Conservation (phyloP, 2,888 invertebrate genomes). For the Sicus ferrugineus region DNA sequence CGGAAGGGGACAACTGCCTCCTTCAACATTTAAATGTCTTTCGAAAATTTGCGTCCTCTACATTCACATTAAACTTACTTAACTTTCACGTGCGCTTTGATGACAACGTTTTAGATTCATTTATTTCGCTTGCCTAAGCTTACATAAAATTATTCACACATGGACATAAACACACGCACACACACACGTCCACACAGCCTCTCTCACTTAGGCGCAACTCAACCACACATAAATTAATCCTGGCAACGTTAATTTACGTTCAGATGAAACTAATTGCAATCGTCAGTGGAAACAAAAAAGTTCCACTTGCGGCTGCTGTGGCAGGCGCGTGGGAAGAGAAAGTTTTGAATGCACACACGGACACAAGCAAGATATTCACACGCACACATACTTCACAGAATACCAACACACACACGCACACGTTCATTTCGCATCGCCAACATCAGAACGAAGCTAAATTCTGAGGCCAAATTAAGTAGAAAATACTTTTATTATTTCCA, state of each 20-base stretch:
- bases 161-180: not conserved
- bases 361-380: not conserved
- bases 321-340: conserved; percentile 8
- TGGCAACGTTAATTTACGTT: conserved; percentile 48
- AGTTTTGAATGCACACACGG: not conserved
- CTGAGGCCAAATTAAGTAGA: not conserved
- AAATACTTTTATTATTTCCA: not conserved
- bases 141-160: not conserved
- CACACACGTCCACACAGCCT: not conserved
- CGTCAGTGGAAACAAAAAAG: conserved; percentile 47
- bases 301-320: conserved; percentile 43
- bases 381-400: not conserved
- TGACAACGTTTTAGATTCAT: too few species aligned
- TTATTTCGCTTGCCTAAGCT: too few species aligned
- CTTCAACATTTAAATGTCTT: too few species aligned
- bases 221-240: conserved; percentile 46
- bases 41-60: too few species aligned
- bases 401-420: not conserved
- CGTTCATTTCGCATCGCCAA: not conserved
- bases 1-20: too few species aligned
- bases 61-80: too few species aligned
- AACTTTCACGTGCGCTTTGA: too few species aligned
- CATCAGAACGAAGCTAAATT: not conserved
- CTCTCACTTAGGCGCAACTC: conserved; percentile 34
- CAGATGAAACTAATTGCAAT: conserved; percentile 47